Conservation (phyloP, 2,113 vertebrate genomes). For the Toxostoma redivivum region DNA sequence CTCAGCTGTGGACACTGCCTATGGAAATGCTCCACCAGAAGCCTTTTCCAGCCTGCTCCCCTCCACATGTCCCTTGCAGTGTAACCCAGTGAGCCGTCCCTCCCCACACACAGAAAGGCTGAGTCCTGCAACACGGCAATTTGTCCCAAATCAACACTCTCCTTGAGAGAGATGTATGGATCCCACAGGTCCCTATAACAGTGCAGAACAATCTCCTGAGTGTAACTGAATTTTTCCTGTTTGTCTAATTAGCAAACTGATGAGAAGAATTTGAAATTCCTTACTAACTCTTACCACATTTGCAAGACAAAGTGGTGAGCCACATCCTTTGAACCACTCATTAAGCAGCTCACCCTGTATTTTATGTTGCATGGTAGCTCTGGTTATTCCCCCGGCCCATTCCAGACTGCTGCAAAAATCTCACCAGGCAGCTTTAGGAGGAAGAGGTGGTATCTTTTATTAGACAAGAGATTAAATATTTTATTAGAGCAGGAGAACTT, state of each 20-base stretch:
- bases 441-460: background rate
- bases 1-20: background rate
- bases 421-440: background rate
- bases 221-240: background rate
- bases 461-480: background rate
- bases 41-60: background rate
- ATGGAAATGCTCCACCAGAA: background rate
- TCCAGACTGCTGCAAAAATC: background rate
- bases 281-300: background rate
- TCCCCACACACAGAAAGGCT: background rate
- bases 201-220: background rate
- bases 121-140: fast-evolving
- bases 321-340: background rate
- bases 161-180: background rate
- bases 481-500: background rate
- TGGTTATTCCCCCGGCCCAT: background rate
- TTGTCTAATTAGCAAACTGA: background rate
- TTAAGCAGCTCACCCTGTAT: background rate
- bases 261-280: background rate
- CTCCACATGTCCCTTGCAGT: background rate
- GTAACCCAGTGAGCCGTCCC: background rate
- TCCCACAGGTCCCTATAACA: background rate
- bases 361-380: background rate
- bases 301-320: background rate
- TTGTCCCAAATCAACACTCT: background rate